Evolutionary conservation across 2,888 invertebrate species (phyloP).

Genomic region (Leptinotarsa peninsularis): DNA sequence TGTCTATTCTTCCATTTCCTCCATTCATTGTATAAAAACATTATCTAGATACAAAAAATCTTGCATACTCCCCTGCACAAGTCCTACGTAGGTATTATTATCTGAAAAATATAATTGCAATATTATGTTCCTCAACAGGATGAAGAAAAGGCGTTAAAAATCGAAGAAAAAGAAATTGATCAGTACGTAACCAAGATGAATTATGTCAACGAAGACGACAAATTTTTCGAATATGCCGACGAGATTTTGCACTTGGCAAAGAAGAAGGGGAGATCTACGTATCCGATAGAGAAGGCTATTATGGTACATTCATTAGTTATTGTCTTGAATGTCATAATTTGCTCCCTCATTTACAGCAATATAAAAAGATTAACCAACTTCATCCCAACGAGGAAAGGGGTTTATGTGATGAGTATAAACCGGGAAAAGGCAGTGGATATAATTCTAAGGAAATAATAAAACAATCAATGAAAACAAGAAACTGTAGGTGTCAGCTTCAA

Average conservation of each 20-base stretch:
- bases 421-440: conserved; percentile 8
- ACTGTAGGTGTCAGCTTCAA: conserved; percentile 28
- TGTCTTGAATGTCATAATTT: not conserved
- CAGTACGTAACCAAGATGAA: conserved; percentile 62
- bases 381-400: conserved; percentile 2
- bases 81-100: too few species aligned
- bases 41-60: too few species aligned
- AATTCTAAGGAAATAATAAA: conserved; percentile 11
- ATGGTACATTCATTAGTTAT: conserved; percentile 47
- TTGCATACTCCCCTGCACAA: too few species aligned
- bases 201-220: conserved; percentile 67
- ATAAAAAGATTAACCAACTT: conserved; percentile 31
- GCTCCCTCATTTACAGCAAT: conserved; percentile 26
- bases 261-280: conserved; percentile 63
- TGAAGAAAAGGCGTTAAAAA: conserved; percentile 46
- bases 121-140: conserved; percentile 44
- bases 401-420: conserved; percentile 22
- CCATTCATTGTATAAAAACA: too few species aligned
- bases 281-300: conserved; percentile 67
- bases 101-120: not conserved
- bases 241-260: conserved; percentile 67
- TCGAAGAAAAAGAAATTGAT: conserved; percentile 58
- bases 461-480: conserved; percentile 5
- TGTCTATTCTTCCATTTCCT: too few species aligned
- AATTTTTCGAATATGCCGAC: conserved; percentile 69